A percentile compares a stretch with the other conserved stretches of the same genome.
These are phyloP conservation scores for Sisyra nigra DNA, from an alignment of 2,888 invertebrate species.

Conservation along the genomic window DNA sequence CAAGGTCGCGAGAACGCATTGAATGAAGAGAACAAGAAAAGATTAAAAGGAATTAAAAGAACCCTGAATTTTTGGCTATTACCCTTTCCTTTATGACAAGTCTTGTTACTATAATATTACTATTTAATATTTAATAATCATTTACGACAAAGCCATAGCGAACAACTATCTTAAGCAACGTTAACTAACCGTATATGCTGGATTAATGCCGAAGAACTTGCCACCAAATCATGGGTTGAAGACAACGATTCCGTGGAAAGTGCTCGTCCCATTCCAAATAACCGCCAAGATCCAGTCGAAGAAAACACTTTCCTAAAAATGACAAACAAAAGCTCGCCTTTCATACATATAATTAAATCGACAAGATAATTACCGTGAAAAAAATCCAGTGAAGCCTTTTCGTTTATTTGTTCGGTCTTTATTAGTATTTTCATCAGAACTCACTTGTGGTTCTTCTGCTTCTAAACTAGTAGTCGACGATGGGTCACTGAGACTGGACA, in stretches of 20 bases:
- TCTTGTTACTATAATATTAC: no score
- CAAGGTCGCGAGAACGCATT: no score
- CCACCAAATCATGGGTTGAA: slow-evolving; percentile 37
- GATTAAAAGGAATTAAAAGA: no score
- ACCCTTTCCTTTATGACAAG: no score
- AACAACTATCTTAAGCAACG: no score
- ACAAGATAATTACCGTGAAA: slow-evolving; percentile 33
- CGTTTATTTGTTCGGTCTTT: slow-evolving; percentile 29
- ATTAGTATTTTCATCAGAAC: slow-evolving; percentile 17
- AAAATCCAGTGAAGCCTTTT: slow-evolving; percentile 42
- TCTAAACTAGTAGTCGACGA: slow-evolving; percentile 31
- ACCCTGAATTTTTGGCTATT: no score
- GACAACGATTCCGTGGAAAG: slow-evolving; percentile 14
- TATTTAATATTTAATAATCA: no score
- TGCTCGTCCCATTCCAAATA: slow-evolving; percentile 23
- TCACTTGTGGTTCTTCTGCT: slow-evolving; percentile 20
- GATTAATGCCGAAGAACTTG: slow-evolving; percentile 55
- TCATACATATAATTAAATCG: not conserved
- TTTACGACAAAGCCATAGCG: no score
- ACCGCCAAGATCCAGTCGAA: slow-evolving; percentile 28
- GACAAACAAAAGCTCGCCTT: not conserved
- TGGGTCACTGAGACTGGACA: slow-evolving; percentile 53
- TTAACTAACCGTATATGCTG: slow-evolving; percentile 54
- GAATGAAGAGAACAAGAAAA: no score
- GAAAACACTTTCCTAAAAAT: slow-evolving; percentile 28